Conservation (phyloP, 2,888 invertebrate species). For the Ornithoptera priamus region DNA sequence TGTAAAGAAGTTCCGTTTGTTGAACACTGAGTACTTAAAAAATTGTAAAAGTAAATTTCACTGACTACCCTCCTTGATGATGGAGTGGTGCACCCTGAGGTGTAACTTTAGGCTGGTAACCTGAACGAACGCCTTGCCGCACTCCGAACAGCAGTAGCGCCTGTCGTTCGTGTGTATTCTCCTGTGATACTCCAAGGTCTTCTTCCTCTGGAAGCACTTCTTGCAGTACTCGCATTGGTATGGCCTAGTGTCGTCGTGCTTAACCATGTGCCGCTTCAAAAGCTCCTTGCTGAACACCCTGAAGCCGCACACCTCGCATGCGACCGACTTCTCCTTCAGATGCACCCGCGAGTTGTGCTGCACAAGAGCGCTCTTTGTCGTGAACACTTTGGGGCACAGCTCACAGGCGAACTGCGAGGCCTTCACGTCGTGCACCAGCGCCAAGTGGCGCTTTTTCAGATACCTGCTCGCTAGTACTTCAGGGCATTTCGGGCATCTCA, state of each 20-base stretch:
- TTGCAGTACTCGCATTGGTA: conserved; percentile 78
- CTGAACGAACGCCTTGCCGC: conserved; percentile 79
- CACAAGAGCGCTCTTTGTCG: conserved; percentile 49
- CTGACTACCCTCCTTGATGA: conserved; percentile 30
- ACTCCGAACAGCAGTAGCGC: conserved; percentile 74
- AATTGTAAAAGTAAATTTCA: conserved; percentile 21
- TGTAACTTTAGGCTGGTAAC: conserved; percentile 79
- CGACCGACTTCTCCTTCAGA: conserved; percentile 54
- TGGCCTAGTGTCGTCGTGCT: conserved; percentile 78
- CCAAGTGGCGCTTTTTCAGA: conserved; percentile 58
- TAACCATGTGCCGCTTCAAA: conserved; percentile 76
- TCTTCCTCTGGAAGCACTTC: conserved; percentile 79
- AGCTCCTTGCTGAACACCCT: conserved; percentile 65
- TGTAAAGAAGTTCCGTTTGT: no score
- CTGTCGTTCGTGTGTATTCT: conserved; percentile 79
- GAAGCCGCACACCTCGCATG: conserved; percentile 64
- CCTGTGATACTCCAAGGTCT: conserved; percentile 75
- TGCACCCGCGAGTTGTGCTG: conserved; percentile 60
- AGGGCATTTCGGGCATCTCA: conserved; percentile 59
- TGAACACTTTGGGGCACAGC: conserved; percentile 53
- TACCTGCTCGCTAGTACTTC: conserved; percentile 53
- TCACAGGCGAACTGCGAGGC: conserved; percentile 58
- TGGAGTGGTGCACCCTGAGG: conserved; percentile 72
- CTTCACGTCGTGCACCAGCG: conserved; percentile 57
- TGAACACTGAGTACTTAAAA: no score